Base-by-base conservation (phyloP, 1,140 invertebrate genomes). In the Mamestra configurata region DNA sequence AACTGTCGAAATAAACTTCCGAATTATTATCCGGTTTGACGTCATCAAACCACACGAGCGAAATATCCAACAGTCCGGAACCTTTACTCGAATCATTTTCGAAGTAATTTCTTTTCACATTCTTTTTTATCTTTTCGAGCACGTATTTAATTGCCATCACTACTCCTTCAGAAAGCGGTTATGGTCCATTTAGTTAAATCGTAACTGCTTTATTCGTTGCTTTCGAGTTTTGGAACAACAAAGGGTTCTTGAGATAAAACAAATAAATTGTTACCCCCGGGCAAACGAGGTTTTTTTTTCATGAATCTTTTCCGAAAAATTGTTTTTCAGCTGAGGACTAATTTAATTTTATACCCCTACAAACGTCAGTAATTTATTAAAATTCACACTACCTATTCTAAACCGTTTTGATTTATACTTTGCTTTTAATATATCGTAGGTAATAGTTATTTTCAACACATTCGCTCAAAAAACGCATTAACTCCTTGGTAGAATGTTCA, bases 131-230 rank as follows among this genome's bases (percentile, higher is more conserved):
- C 49, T 68, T 77, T 77, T 68, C 61, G 46, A 77, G 61, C 75
- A 61, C 46, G 61, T 86, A 85, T 88, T 84, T 86, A 89, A 88
- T 90, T 82, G 82, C 82, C 22, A 64, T 80, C 77, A 80, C 72
- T 76, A 82, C 72, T 83, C 83, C 82, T 71, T 85, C 80, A 73
- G 75, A 75, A 78, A 80, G 79, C 80, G 82, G 85, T 91, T 90
- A 89, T 88, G 85, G 88, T 88, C 86, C 85, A 89, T 89, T 93
- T 89, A 80, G 83, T 88, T 85, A 85, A 90, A 88, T 84, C 85
- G 84, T 89, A 84, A 92, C 87, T 85, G 88, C 85, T 90, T 92
- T 88, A 90, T 90, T 88, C 82, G 79, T 85, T 53, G 84, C 77
- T 82, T 86, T 86, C 78, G 81, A 89, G 84, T 84, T 86, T 85